Evolutionary conservation across 1,140 invertebrate genomes (phyloP), one percentile per base, ranked within the genome.

Genomic region (Parapsyche elsis): DNA sequence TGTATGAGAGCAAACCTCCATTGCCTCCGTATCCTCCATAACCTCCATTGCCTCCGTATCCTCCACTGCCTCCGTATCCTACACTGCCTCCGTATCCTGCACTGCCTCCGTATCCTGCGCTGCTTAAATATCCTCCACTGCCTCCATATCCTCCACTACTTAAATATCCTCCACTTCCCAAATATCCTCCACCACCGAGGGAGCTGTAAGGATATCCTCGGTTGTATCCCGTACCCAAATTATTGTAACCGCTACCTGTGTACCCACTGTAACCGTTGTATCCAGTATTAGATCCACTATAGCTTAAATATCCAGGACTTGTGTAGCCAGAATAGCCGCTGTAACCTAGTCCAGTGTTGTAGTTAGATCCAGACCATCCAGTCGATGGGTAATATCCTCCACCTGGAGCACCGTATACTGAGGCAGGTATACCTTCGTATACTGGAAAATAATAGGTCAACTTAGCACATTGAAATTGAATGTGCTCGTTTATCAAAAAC

Each of bases 1-100:
- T 86, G 81, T 88, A 88, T 57, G 87, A 86, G 46, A 80, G 81
- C 9, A 88, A 83, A 49, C 87, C 87, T 45, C 87, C 87, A 85
- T 88, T 88, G 85, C 87, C 87, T 84, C 86, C 85, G 74, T 84
- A 85, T 26, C 88, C 88, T 19, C 87, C 87, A 5, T 87, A 86
- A 24, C 88, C 88, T 5, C 87, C 87, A 44, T 84, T 78, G 14
- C 83, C 81, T 12, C 71, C 49, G n/a, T 79, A 73, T 5, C 80
- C 80, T 44, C 14, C 16, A 53, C 16, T 67, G 44, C 59, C 38
- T 7, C 1, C 1, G 44, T 74, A 44, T 45, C 78, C 87, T 45
- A 86, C 87, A 85, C 87, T 88, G 85, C 87, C 87, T 84, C 86
- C 85, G 23, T 78, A 70, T 10, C 76, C 76, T 10, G 57, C 59